Base-by-base conservation (phyloP, 2,888 invertebrate genomes). In the Hirtodrosophila histrioides region DNA sequence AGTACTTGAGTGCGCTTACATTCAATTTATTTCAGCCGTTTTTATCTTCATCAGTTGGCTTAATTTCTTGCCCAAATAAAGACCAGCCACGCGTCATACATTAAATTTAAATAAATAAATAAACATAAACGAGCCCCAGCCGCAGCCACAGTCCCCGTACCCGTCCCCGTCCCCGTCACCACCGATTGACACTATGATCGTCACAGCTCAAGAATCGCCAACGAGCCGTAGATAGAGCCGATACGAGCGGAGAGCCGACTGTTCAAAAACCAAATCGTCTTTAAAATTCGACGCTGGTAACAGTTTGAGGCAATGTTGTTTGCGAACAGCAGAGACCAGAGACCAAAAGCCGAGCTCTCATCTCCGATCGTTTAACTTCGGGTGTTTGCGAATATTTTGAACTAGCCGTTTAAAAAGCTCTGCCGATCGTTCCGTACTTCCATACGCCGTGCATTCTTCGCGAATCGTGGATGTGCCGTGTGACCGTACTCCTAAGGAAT, bases 241-340 rank as follows among this genome's bases (percentile, higher is more conserved):
- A 66, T 27, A 44, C 45, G 49, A 44, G 45, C 37, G 37, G 46
- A 50, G 35, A 49, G 50, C 57, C 12, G 11, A 44, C 23, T 36
- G 27, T 27, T 27, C 27, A 24, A 31, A 43, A 40, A 46, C 27
- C 50, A 43, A 54, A 61, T 61, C 48, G 68, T 67, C 68, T 58
- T 70, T 62, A 67, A 68, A 65, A 50, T 63, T 57, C 48, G 88
- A 82, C 86, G 89, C 82, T 83, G 75, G 70, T 80, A 75, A 65
- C 78, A 81, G 85, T 78, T 75, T 78, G 84, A 77, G 78, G 79
- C 90, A 89, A 88, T 90, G 89, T 90, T 83, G 78, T 86, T 80
- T 72, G 48, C 35, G 76, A 81, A 78, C 73, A 86, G 82, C 82
- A 76, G 40, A 75, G 78, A 55, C 44, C 53, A 44, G 44, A 68